phyloP scores from a whole-genome alignment of 2,113 vertebrate species.

The Sylvia atricapilla region DNA sequence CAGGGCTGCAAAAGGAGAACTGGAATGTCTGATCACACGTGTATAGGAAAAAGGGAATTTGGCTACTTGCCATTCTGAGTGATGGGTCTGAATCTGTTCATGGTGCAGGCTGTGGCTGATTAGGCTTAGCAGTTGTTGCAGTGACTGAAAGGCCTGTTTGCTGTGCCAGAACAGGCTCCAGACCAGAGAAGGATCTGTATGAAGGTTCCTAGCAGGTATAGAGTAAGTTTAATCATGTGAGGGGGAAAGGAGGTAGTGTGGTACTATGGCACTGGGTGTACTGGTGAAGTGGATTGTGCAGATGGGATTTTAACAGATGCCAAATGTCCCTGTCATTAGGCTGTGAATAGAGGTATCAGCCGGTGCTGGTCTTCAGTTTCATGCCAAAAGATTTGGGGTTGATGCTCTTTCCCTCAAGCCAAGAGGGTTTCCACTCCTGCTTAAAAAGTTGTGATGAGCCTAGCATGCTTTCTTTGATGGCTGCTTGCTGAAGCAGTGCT shows the following conservation, averaged over 20 bases:
- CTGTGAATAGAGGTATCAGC: not conserved
- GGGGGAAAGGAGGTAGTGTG: not conserved
- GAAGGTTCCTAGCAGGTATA: not conserved
- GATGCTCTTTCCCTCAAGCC: not conserved
- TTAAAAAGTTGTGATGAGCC: not conserved
- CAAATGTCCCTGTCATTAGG: not conserved
- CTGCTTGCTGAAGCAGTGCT: not conserved
- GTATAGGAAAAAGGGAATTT: not conserved
- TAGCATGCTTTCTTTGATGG: not conserved
- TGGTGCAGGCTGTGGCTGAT: not conserved
- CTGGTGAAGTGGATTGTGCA: not conserved
- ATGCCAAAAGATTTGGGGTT: not conserved
- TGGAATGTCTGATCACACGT: rapidly evolving
- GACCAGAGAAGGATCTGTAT: not conserved
- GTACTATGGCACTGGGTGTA: too few relatives aligned
- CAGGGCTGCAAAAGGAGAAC: not conserved
- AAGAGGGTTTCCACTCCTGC: not conserved
- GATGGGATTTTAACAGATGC: not conserved
- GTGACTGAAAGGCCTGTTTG: not conserved
- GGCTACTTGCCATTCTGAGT: not conserved
- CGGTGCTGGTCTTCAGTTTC: not conserved
- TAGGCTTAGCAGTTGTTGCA: not conserved
- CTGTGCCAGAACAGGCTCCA: not conserved
- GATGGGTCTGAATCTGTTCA: not conserved
- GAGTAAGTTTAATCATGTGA: not conserved